Percentiles rank a stretch among this genome's conserved stretches.
phyloP scores from a whole-genome alignment of 2,888 invertebrate species.

The Lysandra coridon region DNA sequence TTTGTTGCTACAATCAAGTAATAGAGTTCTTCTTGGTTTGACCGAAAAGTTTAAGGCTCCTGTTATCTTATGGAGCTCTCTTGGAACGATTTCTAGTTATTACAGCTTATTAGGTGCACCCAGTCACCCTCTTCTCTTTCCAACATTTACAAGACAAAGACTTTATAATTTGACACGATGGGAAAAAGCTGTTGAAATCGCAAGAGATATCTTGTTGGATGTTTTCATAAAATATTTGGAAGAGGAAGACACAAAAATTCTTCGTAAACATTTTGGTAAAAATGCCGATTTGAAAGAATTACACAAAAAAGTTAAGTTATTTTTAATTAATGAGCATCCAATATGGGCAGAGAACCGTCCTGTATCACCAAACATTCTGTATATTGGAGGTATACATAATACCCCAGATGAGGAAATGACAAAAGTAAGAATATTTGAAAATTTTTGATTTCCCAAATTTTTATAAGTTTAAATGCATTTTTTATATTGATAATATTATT shows the following conservation, averaged over 20 bases:
- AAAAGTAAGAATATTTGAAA: constrained; percentile 40
- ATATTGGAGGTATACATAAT: constrained; percentile 52
- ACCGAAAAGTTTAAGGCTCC: constrained; percentile 43
- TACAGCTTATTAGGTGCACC: constrained; percentile 42
- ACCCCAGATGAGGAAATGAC: constrained; percentile 46
- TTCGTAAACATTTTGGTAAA: constrained; percentile 44
- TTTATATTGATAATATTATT: background rate
- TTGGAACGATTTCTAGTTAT: constrained; percentile 36
- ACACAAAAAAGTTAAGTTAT: constrained; percentile 48
- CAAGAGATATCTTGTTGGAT: constrained; percentile 31
- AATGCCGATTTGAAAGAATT: constrained; percentile 42
- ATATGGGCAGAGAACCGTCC: constrained; percentile 52
- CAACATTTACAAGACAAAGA: constrained; percentile 39
- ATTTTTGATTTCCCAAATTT: background rate
- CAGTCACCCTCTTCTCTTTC: constrained; percentile 41
- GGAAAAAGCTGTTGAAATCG: constrained; percentile 45
- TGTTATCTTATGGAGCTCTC: constrained; percentile 43
- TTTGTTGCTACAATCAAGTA: constrained; percentile 41
- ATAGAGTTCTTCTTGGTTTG: constrained; percentile 38
- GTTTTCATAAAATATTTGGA: constrained; percentile 30
- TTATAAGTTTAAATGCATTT: background rate
- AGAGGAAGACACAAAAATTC: constrained; percentile 40
- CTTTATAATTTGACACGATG: constrained; percentile 44
- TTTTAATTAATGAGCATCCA: constrained; percentile 51
- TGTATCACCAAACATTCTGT: constrained; percentile 49